Percentiles rank a stretch among this genome's conserved stretches.
Evolutionary conservation across 2,113 vertebrate genomes (phyloP).

Genomic region (Hemibagrus wyckioides): DNA sequence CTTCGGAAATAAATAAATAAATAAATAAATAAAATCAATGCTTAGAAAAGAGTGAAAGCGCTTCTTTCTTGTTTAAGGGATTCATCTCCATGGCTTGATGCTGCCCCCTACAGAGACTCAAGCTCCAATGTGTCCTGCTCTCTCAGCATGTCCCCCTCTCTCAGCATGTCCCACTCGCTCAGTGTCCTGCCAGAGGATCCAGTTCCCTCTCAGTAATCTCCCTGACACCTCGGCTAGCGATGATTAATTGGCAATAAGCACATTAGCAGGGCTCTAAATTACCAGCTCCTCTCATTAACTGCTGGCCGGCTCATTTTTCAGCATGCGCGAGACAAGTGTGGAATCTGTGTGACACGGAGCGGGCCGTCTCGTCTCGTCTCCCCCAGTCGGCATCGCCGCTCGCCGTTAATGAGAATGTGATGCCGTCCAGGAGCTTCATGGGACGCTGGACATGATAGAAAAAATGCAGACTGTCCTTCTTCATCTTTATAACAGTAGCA

Average conservation of each 20-base stretch:
- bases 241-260: slow-evolving; percentile 71
- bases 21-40: neutral
- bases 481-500: slow-evolving; percentile 11
- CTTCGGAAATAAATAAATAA: slow-evolving; percentile 25
- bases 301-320: slow-evolving; percentile 56
- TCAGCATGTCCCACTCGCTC: slow-evolving; percentile 40
- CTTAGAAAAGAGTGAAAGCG: slow-evolving; percentile 24
- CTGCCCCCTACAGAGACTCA: slow-evolving; percentile 54
- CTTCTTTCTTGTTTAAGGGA: neutral
- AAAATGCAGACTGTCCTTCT: slow-evolving; percentile 14
- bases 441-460: slow-evolving; percentile 31
- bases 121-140: slow-evolving; percentile 28
- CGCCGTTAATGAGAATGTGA: slow-evolving; percentile 46
- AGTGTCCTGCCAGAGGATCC: slow-evolving; percentile 67
- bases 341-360: slow-evolving; percentile 54
- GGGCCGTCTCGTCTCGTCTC: slow-evolving; percentile 46
- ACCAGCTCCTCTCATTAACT: slow-evolving; percentile 67
- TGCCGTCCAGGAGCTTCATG: slow-evolving; percentile 32
- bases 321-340: slow-evolving; percentile 53
- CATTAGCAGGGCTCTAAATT: slow-evolving; percentile 73
- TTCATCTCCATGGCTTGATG: slow-evolving; percentile 42
- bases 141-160: slow-evolving; percentile 33
- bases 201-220: slow-evolving; percentile 69
- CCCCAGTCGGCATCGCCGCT: slow-evolving; percentile 34
- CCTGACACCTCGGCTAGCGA: slow-evolving; percentile 68